These are phyloP conservation scores for Narcine bancroftii DNA, from an alignment of 2,113 vertebrate genomes.

Conservation along the genomic window DNA sequence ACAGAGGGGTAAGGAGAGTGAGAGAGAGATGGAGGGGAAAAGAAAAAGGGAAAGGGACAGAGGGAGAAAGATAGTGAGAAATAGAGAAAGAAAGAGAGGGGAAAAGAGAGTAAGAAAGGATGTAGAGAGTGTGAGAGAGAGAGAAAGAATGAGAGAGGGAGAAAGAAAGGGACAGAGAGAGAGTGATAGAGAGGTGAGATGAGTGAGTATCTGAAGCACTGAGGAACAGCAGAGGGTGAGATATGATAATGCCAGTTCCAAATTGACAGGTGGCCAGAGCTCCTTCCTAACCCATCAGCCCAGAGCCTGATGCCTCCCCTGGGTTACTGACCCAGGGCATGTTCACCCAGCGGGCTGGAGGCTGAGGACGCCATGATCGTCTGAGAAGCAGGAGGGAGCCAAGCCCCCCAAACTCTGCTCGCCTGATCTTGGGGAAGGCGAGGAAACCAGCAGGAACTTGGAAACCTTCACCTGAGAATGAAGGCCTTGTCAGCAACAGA, in stretches of 20 bases:
- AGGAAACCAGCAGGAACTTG: no score
- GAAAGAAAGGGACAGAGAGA: not conserved
- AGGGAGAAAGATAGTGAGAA: not conserved
- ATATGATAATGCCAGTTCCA: fast-evolving
- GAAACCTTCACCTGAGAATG: no score
- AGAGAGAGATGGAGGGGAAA: not conserved
- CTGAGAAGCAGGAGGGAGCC: no score
- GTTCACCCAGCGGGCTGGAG: no score
- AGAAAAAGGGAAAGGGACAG: not conserved
- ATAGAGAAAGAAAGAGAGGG: not conserved
- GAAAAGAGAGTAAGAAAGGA: not conserved
- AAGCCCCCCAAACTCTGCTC: no score
- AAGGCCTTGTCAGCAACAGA: no score
- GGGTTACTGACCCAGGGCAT: no score
- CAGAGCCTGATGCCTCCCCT: no score
- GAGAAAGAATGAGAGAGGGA: not conserved
- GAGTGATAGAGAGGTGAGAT: not conserved
- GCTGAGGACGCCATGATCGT: no score
- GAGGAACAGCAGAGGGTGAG: no score
- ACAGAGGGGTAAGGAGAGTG: not conserved
- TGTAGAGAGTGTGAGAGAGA: not conserved
- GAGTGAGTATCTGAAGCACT: not conserved
- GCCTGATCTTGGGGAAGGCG: no score
- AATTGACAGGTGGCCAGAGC: fast-evolving
- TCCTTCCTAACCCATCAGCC: no score